phyloP scores from a whole-genome alignment of 2,797 vertebrate species.

The Pyrocephalus nanus region DNA sequence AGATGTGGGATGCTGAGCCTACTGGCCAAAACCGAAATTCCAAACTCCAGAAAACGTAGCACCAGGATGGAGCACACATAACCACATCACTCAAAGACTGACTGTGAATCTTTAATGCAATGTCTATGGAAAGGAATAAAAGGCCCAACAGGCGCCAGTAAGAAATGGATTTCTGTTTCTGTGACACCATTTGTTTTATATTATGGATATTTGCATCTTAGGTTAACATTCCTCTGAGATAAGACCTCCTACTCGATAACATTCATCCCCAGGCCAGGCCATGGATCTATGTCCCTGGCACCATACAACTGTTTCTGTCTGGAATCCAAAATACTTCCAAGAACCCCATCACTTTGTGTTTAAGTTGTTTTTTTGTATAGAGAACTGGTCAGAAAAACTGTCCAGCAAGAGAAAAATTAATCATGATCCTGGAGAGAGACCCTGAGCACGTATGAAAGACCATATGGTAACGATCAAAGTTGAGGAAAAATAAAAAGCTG shows the following conservation, averaged over 20 bases:
- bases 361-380: neutral
- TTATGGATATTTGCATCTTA: conserved; percentile 6
- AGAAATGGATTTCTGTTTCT: conserved; percentile 45
- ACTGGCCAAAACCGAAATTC: conserved; percentile 27
- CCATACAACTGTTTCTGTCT: neutral
- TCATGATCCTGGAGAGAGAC: neutral
- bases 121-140: conserved; percentile 35
- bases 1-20: neutral
- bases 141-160: neutral
- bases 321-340: conserved; percentile 24
- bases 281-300: neutral
- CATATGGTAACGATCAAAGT: conserved; percentile 59
- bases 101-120: neutral
- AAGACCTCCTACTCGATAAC: conserved; percentile 40
- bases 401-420: neutral
- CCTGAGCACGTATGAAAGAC: neutral
- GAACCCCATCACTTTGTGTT: neutral
- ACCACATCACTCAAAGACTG: conserved; percentile 47
- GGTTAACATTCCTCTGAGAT: conserved; percentile 36
- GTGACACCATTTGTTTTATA: conserved; percentile 52
- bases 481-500: conserved; percentile 49
- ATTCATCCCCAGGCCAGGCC: conserved; percentile 36
- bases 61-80: neutral
- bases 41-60: neutral
- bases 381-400: conserved; percentile 26